These are phyloP conservation scores for Metacarcinus magister DNA, from an alignment of 2,888 invertebrate genomes.

Conservation along the genomic window DNA sequence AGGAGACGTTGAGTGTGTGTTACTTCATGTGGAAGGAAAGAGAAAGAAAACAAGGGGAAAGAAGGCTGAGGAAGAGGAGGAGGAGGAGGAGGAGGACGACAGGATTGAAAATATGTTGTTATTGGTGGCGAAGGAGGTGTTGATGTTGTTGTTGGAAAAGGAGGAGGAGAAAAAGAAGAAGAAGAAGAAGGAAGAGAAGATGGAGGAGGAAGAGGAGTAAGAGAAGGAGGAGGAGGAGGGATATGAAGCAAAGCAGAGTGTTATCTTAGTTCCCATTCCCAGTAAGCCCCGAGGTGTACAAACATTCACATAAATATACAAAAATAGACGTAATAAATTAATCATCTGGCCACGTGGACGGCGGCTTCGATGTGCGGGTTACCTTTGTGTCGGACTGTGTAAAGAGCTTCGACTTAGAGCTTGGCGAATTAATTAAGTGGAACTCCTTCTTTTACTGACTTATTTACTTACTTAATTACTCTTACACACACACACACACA, in stretches of 20 bases:
- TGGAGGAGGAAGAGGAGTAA: not conserved
- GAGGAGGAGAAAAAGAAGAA: not conserved
- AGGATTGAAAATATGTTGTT: not conserved
- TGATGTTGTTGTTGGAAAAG: not conserved
- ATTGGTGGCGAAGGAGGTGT: not conserved
- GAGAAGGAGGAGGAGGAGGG: not conserved
- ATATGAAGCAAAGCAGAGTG: not conserved
- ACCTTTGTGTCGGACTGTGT: not conserved
- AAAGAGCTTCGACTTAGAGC: not conserved
- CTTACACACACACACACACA: not conserved
- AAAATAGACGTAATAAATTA: slow-evolving; percentile 13
- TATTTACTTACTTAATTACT: not conserved
- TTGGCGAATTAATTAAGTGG: not conserved
- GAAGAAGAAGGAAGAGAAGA: not conserved
- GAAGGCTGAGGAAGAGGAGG: not conserved
- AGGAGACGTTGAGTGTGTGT: not conserved
- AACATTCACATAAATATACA: not conserved
- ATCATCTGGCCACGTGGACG: not conserved
- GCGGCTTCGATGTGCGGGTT: not conserved
- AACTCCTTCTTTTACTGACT: not conserved
- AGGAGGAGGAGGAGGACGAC: not conserved
- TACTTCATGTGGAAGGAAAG: not conserved
- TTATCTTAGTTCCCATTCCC: not conserved
- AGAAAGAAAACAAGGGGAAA: not conserved
- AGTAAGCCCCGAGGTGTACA: not conserved